Base-by-base conservation (phyloP, 2,113 vertebrate genomes). In the Alaudala cheleensis region DNA sequence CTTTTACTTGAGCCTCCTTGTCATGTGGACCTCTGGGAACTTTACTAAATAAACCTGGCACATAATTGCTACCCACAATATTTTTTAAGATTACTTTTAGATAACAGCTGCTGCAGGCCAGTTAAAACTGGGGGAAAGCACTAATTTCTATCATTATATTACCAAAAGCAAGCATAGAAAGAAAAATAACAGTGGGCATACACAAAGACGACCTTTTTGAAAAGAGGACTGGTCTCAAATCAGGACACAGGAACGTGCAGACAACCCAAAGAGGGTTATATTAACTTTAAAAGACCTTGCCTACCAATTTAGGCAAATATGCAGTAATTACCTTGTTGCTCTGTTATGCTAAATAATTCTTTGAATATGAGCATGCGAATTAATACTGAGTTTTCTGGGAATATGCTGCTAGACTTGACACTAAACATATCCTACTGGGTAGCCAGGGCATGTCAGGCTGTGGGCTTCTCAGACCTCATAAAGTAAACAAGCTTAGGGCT, bases 401-500 rank as follows among this genome's bases (percentile, higher is more conserved):
- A 93, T 84, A 37, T 86, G 86, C 53, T 74, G 61, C 72, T 88
- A 81, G 88, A 84, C 88, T 93, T 85, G 73, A 78, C 82, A 84
- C 61, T 88, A 93, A 94, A 93, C 82, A 84, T 81, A 74, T 65
- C 93, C 88, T 74, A 47, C 80, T 53, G 91, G 81, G 92, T 67
- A 91, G 83, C 69, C 91, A 81, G 57, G 23, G 65, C 80, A 74
- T 49, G 86, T 92, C 86, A 91, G 80, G 91, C 92, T 89, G 93
- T 79, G 88, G 88, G 73, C 95, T 96, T 84, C 82, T 96, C 95
- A 94, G 95, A 78, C 79, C 92, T 94, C 95, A 39, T 56, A 90
- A 94, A 96, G 82, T 93, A 94, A 96, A 97, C 95, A 96, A 94
- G 93, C 95, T 95, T 94, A 96, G 17, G 13, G 93, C 95, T 96